phyloP scores from a whole-genome alignment of 2,888 invertebrate genomes.

The Xylota sylvarum region DNA sequence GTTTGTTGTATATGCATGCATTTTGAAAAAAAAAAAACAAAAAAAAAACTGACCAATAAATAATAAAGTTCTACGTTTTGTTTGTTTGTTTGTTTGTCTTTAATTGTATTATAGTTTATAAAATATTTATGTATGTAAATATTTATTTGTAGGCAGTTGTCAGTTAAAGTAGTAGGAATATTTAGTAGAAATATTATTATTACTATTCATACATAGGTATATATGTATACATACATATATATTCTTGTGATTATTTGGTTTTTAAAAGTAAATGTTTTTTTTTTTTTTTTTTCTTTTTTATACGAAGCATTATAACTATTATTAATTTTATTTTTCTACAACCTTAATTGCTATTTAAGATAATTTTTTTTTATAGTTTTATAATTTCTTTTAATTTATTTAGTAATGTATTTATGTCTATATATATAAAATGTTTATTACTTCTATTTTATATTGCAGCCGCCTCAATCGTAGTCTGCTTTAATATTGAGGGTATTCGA shows the following conservation, averaged over 20 bases:
- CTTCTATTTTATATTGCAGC: conserved; percentile 52
- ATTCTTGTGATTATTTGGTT: conserved; percentile 72
- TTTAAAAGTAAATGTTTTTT: conserved; percentile 45
- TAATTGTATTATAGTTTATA: conserved; percentile 47
- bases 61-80: conserved; percentile 1
- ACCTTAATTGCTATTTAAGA: conserved; percentile 56
- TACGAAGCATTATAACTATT: conserved; percentile 54
- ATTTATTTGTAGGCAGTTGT: conserved; percentile 71
- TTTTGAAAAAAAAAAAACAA: conserved; percentile 6
- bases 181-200: conserved; percentile 69
- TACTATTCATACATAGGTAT: conserved; percentile 47
- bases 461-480: conserved; percentile 37
- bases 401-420: conserved; percentile 59
- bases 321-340: conserved; percentile 42
- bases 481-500: conserved; percentile 26
- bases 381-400: conserved; percentile 33
- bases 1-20: conserved; percentile 41
- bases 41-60: neutral
- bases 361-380: conserved; percentile 30
- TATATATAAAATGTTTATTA: conserved; percentile 65
- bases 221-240: conserved; percentile 38
- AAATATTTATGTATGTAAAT: conserved; percentile 57
- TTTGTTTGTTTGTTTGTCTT: conserved; percentile 4
- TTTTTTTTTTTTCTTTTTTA: conserved; percentile 61
- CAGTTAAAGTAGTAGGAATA: conserved; percentile 76